Base-by-base conservation (phyloP, 2,113 vertebrate genomes). In the Onychostoma macrolepis region DNA sequence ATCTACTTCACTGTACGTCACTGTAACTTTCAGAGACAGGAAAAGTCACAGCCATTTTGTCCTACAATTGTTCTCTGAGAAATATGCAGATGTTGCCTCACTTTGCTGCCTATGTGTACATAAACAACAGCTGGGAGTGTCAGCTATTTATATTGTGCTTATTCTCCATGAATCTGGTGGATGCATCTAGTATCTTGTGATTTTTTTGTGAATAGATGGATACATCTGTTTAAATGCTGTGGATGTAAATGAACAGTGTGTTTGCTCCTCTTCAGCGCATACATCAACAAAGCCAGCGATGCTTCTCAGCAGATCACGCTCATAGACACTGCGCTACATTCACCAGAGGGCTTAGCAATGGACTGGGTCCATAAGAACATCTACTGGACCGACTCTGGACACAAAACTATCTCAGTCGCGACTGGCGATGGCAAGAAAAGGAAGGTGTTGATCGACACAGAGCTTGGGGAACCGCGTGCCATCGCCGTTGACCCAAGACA, bases 351-450 rank as follows among this genome's bases (percentile, higher is more conserved):
- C 33, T 93, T 99, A 90, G 98, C 98, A 0, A 95, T 99, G 38
- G 98, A 99, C 94, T 99, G 98, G 98, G 94, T 99, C 50, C 98
- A 99, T 79, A 98, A 97, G 91, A 99, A 99, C 91, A 97, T 99
- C 94, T 99, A 99, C 93, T 99, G 98, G 98, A 99, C 98, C 0
- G 98, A 99, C 93, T 99, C 98, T 0, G 97, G 98, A 87, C 97
- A 97, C 92, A 99, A 98, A 92, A 99, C 96, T 87, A 97, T 99
- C 93, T 98, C 98, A 0, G 97, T 99, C 48, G 98, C 98, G 87
- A 98, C 96, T 0, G 93, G 92, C 1, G 97, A 99, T 17, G 98
- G 98, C 12, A 91, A 92, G 90, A 97, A 96, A 92, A 96, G 97
- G 13, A 96, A 95, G 84, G 97, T 98, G 7, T 96, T 99, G 87